Evolutionary conservation across 1,140 invertebrate species (phyloP).

Genomic region (Lepidurus arcticus): DNA sequence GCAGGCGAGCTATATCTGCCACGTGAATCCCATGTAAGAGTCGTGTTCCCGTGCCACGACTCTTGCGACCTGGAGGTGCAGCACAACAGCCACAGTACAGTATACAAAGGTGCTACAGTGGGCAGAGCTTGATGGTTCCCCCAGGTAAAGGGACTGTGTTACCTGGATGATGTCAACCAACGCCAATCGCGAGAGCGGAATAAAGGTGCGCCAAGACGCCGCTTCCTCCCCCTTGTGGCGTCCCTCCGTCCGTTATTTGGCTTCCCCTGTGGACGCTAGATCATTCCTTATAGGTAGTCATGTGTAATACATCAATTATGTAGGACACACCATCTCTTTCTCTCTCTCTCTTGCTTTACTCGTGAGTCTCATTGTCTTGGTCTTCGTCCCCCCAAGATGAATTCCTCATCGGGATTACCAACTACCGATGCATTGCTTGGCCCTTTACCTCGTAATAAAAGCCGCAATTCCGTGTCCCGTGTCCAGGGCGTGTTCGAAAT

Average conservation of each 20-base stretch:
- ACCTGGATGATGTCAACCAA: constrained; percentile 21
- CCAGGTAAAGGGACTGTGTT: background rate
- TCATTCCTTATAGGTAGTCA: background rate
- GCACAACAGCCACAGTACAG: background rate
- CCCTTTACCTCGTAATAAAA: no score
- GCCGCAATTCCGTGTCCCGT: background rate
- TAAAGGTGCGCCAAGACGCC: constrained; percentile 12
- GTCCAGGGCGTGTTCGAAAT: constrained; percentile 12
- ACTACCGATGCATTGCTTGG: background rate
- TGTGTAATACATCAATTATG: background rate
- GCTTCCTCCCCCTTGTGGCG: background rate
- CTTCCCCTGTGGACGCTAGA: background rate
- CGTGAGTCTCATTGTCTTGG: background rate
- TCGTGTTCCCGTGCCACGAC: constrained; percentile 4
- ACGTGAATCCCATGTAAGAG: constrained; percentile 21
- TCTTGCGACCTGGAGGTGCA: constrained; percentile 3
- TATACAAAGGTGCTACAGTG: background rate
- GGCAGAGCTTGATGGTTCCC: background rate
- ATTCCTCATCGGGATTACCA: background rate
- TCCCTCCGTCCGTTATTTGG: background rate
- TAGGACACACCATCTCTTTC: background rate
- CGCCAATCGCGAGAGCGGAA: background rate
- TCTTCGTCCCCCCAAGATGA: background rate
- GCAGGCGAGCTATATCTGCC: constrained; percentile 17
- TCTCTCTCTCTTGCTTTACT: no score